Evolutionary conservation across 2,797 vertebrate genomes (phyloP).

Genomic region (Ammospiza maritima): DNA sequence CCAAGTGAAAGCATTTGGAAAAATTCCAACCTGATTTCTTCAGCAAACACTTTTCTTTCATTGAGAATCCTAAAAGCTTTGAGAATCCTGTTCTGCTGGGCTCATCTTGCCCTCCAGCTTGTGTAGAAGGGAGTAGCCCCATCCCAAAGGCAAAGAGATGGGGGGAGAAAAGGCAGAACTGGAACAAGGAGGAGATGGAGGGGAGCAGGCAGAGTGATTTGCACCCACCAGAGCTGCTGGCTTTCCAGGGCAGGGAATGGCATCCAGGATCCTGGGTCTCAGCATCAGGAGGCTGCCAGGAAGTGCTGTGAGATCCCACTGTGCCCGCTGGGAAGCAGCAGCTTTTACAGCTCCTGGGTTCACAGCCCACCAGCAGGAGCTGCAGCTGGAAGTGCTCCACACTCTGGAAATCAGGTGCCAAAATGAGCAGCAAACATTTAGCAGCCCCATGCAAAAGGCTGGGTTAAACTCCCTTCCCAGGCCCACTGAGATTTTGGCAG

Average conservation of each 20-base stretch:
- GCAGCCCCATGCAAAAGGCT: neutral
- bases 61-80: neutral
- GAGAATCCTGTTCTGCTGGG: neutral
- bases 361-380: slow-evolving; percentile 15
- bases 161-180: neutral
- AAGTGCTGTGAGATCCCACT: neutral
- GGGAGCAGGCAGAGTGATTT: neutral
- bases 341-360: slow-evolving; percentile 38
- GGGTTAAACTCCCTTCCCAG: neutral
- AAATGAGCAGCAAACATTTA: slow-evolving; percentile 3
- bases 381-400: slow-evolving; percentile 37
- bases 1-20: neutral
- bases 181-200: neutral
- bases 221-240: neutral
- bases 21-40: neutral
- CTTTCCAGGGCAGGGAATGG: neutral
- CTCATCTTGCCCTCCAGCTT: neutral
- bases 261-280: neutral
- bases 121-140: neutral
- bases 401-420: neutral
- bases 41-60: neutral
- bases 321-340: rapidly evolving
- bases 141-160: neutral
- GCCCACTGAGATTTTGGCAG: slow-evolving; percentile 21
- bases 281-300: slow-evolving; percentile 3